Evolutionary conservation across 2,888 invertebrate species (phyloP).

Genomic region (Phaedon cochleariae): DNA sequence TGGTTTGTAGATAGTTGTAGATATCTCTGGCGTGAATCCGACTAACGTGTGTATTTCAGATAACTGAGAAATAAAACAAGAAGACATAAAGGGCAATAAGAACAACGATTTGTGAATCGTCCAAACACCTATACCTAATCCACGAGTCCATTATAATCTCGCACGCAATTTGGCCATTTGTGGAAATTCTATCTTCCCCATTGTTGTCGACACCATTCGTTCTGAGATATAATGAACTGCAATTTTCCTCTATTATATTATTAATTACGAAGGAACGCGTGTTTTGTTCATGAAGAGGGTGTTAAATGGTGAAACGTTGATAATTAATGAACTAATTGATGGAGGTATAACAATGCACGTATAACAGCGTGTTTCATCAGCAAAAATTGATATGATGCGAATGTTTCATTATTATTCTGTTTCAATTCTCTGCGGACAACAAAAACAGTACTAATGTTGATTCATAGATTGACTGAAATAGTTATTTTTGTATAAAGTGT

Average conservation of each 20-base stretch:
- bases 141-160: conserved; percentile 39
- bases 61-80: conserved; percentile 8
- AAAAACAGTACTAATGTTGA: too few relatives aligned
- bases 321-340: conserved; percentile 26
- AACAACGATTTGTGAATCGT: conserved; percentile 34
- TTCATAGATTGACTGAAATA: too few relatives aligned
- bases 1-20: too few relatives aligned
- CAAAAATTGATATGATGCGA: too few relatives aligned
- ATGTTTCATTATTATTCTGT: too few relatives aligned
- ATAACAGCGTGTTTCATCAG: too few relatives aligned
- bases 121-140: conserved; percentile 36
- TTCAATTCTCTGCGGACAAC: too few relatives aligned
- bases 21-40: too few relatives aligned
- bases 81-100: conserved; percentile 26
- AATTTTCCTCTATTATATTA: conserved; percentile 37
- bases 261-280: conserved; percentile 27
- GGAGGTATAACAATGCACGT: too few relatives aligned
- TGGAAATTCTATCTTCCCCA: conserved; percentile 39
- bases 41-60: too few relatives aligned
- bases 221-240: conserved; percentile 33
- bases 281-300: conserved; percentile 27
- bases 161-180: conserved; percentile 48
- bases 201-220: conserved; percentile 42
- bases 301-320: conserved; percentile 28
- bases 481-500: too few relatives aligned